Percentiles rank a stretch among this genome's conserved stretches.
phyloP scores from a whole-genome alignment of 2,797 vertebrate species.

The Gobio occitaniae region DNA sequence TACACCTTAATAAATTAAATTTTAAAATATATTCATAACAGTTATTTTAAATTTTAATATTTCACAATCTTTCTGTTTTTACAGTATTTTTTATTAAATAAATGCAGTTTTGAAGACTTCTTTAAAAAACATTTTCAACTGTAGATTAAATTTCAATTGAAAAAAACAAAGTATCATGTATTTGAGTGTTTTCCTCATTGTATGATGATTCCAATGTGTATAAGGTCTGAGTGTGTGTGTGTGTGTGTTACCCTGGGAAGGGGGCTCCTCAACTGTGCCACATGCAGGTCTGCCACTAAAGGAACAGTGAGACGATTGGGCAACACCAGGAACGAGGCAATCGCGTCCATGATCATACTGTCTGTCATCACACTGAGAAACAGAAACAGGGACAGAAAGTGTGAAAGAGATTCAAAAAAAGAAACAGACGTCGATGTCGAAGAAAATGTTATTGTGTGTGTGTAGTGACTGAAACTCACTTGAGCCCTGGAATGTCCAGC shows the following conservation, averaged over 20 bases:
- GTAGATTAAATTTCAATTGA: neutral
- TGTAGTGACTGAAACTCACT: slow-evolving; percentile 76
- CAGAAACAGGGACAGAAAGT: neutral
- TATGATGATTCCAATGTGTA: neutral
- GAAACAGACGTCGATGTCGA: neutral
- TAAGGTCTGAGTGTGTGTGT: slow-evolving; percentile 17
- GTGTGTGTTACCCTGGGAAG: slow-evolving; percentile 85
- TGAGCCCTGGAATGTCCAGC: slow-evolving; percentile 92
- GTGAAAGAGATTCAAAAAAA: neutral
- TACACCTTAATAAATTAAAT: neutral
- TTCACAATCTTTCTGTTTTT: neutral
- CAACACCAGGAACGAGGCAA: slow-evolving; percentile 89
- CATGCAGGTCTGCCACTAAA: slow-evolving; percentile 83
- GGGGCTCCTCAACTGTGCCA: slow-evolving; percentile 88
- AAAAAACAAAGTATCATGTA: neutral
- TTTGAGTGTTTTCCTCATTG: neutral
- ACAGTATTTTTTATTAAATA: neutral
- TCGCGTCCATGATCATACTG: slow-evolving; percentile 94
- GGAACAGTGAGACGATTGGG: slow-evolving; percentile 93
- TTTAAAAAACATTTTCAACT: neutral
- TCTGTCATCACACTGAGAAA: slow-evolving; percentile 86
- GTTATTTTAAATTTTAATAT: neutral
- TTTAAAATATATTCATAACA: neutral
- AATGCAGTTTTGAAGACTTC: neutral
- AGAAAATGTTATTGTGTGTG: neutral